phyloP scores from a whole-genome alignment of 2,797 vertebrate genomes.

The Odontamblyopus rebecca region DNA sequence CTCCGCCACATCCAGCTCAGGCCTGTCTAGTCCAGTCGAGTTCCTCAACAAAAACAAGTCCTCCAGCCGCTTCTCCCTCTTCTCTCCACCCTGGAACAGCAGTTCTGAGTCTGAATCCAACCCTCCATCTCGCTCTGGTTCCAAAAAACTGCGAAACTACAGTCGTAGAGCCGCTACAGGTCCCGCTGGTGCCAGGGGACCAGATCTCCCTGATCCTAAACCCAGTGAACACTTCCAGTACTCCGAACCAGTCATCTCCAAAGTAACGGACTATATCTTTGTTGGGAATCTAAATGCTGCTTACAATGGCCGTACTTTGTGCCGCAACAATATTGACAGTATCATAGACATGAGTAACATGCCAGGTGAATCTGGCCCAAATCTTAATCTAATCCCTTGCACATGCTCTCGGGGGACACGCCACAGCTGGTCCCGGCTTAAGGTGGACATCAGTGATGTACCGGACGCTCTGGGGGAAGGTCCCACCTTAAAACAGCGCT shows the following conservation, averaged over 20 bases:
- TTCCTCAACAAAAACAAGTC: constrained; percentile 75
- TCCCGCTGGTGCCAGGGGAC: constrained; percentile 54
- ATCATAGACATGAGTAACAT: constrained; percentile 81
- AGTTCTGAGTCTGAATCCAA: constrained; percentile 79
- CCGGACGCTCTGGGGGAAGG: constrained; percentile 57
- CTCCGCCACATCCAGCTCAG: constrained; percentile 59
- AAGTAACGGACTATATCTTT: constrained; percentile 80
- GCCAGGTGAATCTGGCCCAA: constrained; percentile 70
- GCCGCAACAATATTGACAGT: constrained; percentile 80
- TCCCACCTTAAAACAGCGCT: constrained; percentile 67
- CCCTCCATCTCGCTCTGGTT: constrained; percentile 67
- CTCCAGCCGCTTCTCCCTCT: constrained; percentile 78
- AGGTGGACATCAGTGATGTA: constrained; percentile 75
- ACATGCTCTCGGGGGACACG: constrained; percentile 76
- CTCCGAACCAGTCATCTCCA: constrained; percentile 77
- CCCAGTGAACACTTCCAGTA: constrained; percentile 71
- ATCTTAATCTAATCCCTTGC: constrained; percentile 79
- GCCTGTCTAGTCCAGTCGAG: constrained; percentile 70
- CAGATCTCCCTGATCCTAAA: constrained; percentile 58
- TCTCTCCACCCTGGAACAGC: constrained; percentile 76
- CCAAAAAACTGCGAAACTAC: constrained; percentile 76
- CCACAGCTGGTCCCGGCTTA: constrained; percentile 85
- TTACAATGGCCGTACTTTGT: constrained; percentile 74
- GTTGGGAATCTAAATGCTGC: constrained; percentile 80
- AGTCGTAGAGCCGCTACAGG: constrained; percentile 61